Conservation (phyloP, 2,888 invertebrate species). For the Sarcophaga variegata region DNA sequence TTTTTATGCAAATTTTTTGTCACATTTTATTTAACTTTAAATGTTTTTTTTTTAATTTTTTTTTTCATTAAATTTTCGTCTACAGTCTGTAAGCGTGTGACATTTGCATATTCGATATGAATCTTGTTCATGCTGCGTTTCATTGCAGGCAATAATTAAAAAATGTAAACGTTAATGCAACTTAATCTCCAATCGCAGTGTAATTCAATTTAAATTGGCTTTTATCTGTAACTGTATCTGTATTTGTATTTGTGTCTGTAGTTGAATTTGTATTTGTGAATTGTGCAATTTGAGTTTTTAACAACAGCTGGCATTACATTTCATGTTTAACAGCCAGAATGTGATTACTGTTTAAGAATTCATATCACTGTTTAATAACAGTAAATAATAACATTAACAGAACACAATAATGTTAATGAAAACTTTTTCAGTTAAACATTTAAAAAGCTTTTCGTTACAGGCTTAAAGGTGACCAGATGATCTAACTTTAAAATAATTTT, state of each 20-base stretch:
- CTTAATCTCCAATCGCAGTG: background rate
- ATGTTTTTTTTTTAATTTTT: too few relatives aligned
- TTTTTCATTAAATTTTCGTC: background rate
- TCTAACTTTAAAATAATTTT: too few relatives aligned
- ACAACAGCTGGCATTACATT: background rate
- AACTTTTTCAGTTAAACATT: slow-evolving; percentile 28
- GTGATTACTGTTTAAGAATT: background rate
- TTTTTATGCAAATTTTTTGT: slow-evolving; percentile 27
- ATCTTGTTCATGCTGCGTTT: slow-evolving; percentile 48
- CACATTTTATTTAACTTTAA: slow-evolving; percentile 10
- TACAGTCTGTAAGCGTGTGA: slow-evolving; percentile 1
- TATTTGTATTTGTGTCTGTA: background rate
- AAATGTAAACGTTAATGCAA: slow-evolving; percentile 29
- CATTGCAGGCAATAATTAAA: slow-evolving; percentile 29
- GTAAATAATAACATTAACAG: background rate
- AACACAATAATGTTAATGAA: background rate
- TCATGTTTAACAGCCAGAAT: background rate
- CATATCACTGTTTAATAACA: slow-evolving; percentile 10
- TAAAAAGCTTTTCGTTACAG: slow-evolving; percentile 2
- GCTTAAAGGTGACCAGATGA: background rate
- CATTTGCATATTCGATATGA: slow-evolving; percentile 40
- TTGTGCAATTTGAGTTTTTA: slow-evolving; percentile 34
- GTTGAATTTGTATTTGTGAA: background rate
- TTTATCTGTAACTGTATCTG: background rate
- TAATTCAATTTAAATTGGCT: slow-evolving; percentile 11